phyloP scores from a whole-genome alignment of 2,888 invertebrate genomes.

The Heliconius hortense region DNA sequence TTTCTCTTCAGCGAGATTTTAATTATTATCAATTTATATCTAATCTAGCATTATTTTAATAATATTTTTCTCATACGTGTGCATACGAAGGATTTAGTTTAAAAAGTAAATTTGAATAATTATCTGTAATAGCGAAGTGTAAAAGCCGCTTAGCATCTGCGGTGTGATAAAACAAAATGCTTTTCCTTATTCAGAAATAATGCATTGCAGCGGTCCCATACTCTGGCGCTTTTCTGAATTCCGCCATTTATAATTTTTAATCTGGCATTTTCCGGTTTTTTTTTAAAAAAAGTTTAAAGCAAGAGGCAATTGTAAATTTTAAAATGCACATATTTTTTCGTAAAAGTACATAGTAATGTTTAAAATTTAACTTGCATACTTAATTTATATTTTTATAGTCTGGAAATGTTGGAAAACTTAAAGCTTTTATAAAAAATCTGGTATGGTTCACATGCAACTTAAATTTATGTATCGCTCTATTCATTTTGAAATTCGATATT shows the following conservation, averaged over 20 bases:
- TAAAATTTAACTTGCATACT: constrained; percentile 2
- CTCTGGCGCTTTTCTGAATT: constrained; percentile 40
- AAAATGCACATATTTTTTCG: neutral
- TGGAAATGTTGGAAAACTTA: neutral
- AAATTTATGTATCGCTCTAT: constrained; percentile 12
- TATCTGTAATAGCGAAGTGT: constrained; percentile 20
- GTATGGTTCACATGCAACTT: neutral
- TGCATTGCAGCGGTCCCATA: constrained; percentile 19
- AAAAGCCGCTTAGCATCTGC: constrained; percentile 29
- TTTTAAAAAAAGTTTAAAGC: neutral
- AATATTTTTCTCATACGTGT: neutral
- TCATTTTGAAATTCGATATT: constrained; percentile 3
- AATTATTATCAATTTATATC: neutral
- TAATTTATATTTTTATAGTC: constrained; percentile 2
- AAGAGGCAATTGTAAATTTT: neutral
- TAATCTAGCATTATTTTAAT: neutral
- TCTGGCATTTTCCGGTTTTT: neutral
- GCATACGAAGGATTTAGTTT: neutral
- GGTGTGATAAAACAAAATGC: constrained; percentile 44
- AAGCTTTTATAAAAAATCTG: neutral
- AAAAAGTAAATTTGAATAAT: neutral
- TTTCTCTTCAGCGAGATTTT: neutral
- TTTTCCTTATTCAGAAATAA: constrained; percentile 44
- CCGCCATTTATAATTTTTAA: constrained; percentile 25
- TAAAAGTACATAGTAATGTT: neutral